Conservation (phyloP, 1,140 invertebrate genomes). For the Radopholus similis region DNA sequence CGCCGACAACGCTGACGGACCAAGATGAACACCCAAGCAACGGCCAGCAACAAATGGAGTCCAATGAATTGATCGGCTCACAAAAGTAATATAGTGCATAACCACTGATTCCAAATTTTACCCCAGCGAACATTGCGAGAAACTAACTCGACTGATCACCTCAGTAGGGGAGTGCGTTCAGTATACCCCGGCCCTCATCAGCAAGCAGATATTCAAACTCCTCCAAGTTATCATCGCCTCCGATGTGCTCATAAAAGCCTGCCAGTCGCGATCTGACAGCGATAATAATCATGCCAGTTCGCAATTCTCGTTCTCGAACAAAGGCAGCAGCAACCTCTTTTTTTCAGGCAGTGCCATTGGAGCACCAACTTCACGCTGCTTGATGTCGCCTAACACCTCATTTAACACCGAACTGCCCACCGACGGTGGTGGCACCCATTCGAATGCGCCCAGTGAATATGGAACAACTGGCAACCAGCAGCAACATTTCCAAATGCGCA, state of each 20-base stretch:
- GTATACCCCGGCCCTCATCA: slow-evolving; percentile 32
- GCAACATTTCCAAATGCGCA: slow-evolving; percentile 8
- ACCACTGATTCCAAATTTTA: not conserved
- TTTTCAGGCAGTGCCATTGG: not conserved
- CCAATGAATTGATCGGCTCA: not conserved
- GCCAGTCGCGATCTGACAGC: not conserved
- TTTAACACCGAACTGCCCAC: slow-evolving; percentile 6
- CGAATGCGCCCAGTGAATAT: not conserved
- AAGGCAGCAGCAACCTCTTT: too few species aligned
- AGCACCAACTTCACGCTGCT: not conserved
- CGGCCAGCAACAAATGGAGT: not conserved
- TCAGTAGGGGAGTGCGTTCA: slow-evolving; percentile 39
- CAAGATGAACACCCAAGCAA: not conserved
- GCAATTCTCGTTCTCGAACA: too few species aligned
- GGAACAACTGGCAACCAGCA: not conserved
- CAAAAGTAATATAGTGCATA: not conserved
- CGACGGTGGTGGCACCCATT: not conserved
- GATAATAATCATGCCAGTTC: not conserved
- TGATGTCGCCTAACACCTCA: slow-evolving; percentile 9
- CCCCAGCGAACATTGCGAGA: slow-evolving; percentile 31
- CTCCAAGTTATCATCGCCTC: slow-evolving; percentile 35
- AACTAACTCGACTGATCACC: slow-evolving; percentile 27
- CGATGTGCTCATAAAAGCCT: slow-evolving; percentile 25
- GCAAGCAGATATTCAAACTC: slow-evolving; percentile 35
- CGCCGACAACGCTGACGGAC: not conserved